Evolutionary conservation across 1,140 invertebrate species (phyloP).

Genomic region (Hormaphis cornu): DNA sequence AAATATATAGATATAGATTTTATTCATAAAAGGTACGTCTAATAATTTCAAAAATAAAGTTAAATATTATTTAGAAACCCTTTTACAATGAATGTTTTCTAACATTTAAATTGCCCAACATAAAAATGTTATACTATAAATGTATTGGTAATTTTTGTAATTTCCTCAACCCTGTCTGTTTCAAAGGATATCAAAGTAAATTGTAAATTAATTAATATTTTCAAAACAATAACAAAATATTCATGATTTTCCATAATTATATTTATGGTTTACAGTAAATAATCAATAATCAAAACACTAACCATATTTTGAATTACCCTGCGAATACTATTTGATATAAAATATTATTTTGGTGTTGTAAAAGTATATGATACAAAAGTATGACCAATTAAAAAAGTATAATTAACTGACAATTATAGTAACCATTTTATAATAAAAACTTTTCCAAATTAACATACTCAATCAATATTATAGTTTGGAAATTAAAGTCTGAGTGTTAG

Average conservation of each 20-base stretch:
- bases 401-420: background rate
- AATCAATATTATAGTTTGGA: no score
- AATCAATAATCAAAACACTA: background rate
- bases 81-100: background rate
- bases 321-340: background rate
- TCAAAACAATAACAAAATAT: background rate
- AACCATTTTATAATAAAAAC: no score
- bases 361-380: background rate
- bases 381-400: background rate
- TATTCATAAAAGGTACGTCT: no score
- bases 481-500: no score
- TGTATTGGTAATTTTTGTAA: background rate
- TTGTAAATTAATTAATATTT: background rate
- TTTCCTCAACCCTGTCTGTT: background rate
- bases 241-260: no score
- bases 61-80: background rate
- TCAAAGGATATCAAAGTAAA: background rate
- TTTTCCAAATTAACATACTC: no score
- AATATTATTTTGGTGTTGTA: background rate
- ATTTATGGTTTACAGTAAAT: no score
- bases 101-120: background rate
- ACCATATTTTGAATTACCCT: background rate
- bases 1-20: no score
- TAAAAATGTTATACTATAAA: background rate
- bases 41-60: no score